Conservation (phyloP, 2,797 vertebrate species). For the Erethizon dorsatum region DNA sequence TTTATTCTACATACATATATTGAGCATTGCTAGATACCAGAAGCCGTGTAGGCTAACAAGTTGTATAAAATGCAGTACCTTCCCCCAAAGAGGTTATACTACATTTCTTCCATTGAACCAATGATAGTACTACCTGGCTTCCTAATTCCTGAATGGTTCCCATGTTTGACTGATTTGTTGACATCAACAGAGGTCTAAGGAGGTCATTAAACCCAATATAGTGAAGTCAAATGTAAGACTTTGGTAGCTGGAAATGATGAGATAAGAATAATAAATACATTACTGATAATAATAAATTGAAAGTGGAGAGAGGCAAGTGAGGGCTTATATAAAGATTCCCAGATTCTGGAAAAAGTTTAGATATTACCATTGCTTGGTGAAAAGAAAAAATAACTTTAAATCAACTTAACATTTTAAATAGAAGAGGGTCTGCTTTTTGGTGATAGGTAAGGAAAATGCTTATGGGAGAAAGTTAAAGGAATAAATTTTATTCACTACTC, state of each 20-base stretch:
- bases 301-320: conserved; percentile 18
- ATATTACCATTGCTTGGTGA: conserved; percentile 58
- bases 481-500: conserved; percentile 52
- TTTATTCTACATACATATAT: conserved; percentile 46
- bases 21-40: conserved; percentile 27
- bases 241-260: conserved; percentile 53
- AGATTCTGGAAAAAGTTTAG: conserved; percentile 49
- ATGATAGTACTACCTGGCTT: background rate
- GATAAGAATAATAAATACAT: conserved; percentile 25
- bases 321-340: conserved; percentile 22
- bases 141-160: conserved; percentile 30
- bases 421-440: conserved; percentile 49
- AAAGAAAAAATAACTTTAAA: conserved; percentile 70
- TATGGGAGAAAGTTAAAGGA: conserved; percentile 54
- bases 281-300: conserved; percentile 13
- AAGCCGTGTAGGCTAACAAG: conserved; percentile 8
- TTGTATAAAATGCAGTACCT: conserved; percentile 29
- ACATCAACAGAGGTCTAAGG: conserved; percentile 33
- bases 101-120: conserved; percentile 51
- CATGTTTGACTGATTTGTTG: conserved; percentile 55
- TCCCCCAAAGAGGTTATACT: background rate
- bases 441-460: conserved; percentile 36
- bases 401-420: conserved; percentile 61
- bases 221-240: conserved; percentile 64
- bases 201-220: conserved; percentile 30